Evolutionary conservation across 2,113 vertebrate genomes (phyloP), one percentile per base, ranked within the genome.

Genomic region (Hippolais icterina): DNA sequence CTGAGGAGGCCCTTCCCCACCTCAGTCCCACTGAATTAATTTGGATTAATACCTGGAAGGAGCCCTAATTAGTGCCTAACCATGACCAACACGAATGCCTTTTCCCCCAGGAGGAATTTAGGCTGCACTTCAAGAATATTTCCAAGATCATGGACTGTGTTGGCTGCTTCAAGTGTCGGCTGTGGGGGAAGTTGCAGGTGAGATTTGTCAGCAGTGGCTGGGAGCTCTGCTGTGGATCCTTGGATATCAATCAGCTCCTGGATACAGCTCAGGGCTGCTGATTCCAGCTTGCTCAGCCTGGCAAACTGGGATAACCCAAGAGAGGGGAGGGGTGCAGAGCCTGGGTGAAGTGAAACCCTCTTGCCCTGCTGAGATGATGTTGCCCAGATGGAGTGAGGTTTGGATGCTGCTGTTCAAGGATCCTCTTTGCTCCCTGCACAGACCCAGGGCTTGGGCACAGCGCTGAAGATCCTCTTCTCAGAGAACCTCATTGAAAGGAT

Each of bases 141-240:
- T 99, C 99, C 11, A 98, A 97, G 97, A 99, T 99, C 84, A 99
- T 99, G 99, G 99, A 99, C 94, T 99, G 99, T 7, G 99, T 99
- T 33, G 99, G 98, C 79, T 99, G 99, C 97, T 98, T 99, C 89
- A 99, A 99, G 76, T 99, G 99, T 75, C 98, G 99, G 19, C 98
- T 99, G 25, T 99, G 99, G 99, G 99, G 99, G 57, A 99, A 99
- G 97, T 25, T 99, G 85, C 99, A 99, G 98, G 99, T 99, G 65
- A 96, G 96, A 15, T 50, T 17, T 53, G 29, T 3, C 54, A 15
- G 52, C 53, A 65, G 33, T 5, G 5, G 12, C 31, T 64, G 79
- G 64, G 29, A 47, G 35, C 49, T 22, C 60, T 75, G 76, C 3
- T 15, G 75, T 56, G 47, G 15, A 4, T 44, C 63, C 15, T 31